Conservation (phyloP, 2,888 invertebrate genomes). For the Synergus itoensis region DNA sequence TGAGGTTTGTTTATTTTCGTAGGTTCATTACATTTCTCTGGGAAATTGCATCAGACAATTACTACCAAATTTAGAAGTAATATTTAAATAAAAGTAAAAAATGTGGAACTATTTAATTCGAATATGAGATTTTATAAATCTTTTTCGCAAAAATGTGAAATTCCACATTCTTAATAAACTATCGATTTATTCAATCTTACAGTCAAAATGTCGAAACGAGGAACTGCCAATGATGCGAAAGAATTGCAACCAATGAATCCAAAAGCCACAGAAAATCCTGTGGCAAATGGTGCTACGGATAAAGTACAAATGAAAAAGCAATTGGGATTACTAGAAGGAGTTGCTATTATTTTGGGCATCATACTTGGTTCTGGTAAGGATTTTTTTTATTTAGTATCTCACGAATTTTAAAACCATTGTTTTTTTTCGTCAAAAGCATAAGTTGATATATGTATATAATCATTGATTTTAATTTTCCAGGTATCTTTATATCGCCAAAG, state of each 20-base stretch:
- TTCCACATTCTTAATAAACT: not conserved
- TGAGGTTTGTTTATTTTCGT: not conserved
- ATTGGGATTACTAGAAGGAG: slow-evolving; percentile 93
- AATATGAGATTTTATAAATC: too few species aligned
- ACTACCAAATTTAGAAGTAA: not conserved
- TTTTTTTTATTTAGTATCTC: slow-evolving; percentile 1
- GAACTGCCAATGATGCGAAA: not conserved
- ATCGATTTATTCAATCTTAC: not conserved
- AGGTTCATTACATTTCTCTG: not conserved
- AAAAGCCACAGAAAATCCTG: not conserved
- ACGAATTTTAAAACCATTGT: not conserved
- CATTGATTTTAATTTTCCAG: slow-evolving; percentile 76
- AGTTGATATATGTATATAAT: not conserved
- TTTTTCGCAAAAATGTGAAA: too few species aligned
- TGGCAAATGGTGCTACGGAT: slow-evolving; percentile 66
- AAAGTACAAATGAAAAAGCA: slow-evolving; percentile 92
- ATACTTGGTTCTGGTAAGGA: slow-evolving; percentile 92
- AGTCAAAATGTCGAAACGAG: not conserved
- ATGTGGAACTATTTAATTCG: too few species aligned
- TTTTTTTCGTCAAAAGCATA: not conserved
- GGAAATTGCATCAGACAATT: not conserved
- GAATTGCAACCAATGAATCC: slow-evolving; percentile 22
- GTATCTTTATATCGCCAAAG: slow-evolving; percentile 97
- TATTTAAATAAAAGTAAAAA: too few species aligned
- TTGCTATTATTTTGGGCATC: slow-evolving; percentile 95